A percentile compares a stretch with the other conserved stretches of the same genome.
Evolutionary conservation across 2,888 invertebrate species (phyloP).

Genomic region (Perithous albicinctus): DNA sequence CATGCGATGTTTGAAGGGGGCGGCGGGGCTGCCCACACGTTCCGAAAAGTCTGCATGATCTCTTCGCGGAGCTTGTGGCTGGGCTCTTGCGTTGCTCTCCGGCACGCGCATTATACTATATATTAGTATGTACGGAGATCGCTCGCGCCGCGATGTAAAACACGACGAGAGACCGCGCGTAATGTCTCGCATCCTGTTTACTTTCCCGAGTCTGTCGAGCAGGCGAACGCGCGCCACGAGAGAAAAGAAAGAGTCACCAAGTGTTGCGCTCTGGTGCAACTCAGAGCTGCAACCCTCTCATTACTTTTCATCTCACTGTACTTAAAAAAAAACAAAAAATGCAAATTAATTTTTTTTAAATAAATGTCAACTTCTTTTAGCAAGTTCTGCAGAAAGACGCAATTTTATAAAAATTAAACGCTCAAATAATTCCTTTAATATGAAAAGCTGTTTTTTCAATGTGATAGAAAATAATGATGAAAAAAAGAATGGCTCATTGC

Average conservation of each 20-base stretch:
- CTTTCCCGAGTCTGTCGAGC: slow-evolving; percentile 58
- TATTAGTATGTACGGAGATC: slow-evolving; percentile 8
- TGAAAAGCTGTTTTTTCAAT: too few relatives aligned
- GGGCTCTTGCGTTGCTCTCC: not conserved
- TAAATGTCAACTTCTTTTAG: too few relatives aligned
- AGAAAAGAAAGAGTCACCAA: not conserved
- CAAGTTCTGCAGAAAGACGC: too few relatives aligned
- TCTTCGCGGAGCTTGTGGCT: slow-evolving; percentile 29
- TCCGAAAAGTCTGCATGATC: slow-evolving; percentile 62
- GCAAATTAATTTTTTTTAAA: not conserved
- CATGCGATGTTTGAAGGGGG: slow-evolving; percentile 1
- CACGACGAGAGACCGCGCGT: slow-evolving; percentile 34
- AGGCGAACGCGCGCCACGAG: not conserved
- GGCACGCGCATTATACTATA: not conserved
- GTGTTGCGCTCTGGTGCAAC: too few relatives aligned
- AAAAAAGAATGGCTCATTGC: too few relatives aligned
- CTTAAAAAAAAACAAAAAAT: too few relatives aligned
- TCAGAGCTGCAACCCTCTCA: not conserved
- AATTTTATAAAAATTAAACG: too few relatives aligned
- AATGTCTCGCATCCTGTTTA: slow-evolving; percentile 70
- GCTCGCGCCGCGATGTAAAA: slow-evolving; percentile 31
- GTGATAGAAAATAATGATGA: too few relatives aligned
- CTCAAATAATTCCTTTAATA: too few relatives aligned
- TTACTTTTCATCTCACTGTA: not conserved
- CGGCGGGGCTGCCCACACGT: slow-evolving; percentile 43